Base-by-base conservation (phyloP, 92 coral and sea anemone genomes). In the Phenganax subtilis region DNA sequence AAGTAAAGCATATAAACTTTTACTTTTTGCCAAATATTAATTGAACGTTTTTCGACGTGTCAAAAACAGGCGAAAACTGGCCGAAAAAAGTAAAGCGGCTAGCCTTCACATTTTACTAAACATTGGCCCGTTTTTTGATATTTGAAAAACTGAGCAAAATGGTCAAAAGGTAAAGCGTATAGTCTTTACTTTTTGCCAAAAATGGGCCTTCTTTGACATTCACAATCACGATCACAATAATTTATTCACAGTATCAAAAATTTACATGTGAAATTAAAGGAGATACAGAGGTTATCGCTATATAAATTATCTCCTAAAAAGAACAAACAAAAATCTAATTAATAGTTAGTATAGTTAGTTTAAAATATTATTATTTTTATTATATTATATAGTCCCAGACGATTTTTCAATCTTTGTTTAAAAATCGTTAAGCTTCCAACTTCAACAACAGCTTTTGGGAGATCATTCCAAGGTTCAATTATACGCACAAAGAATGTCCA, bases 401-500 rank as follows among this genome's bases (percentile, higher is more conserved):
- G 10, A 62, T 3, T 15, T 15, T 25, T n/a, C 29, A 7, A 25
- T 62, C 29, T 62, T 25, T 25, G 10, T 62, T 62, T 62, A 37
- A 62, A 10, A 10, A 59, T 59, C 65, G 14, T 15, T 59, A 59
- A 59, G 76, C 63, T 83, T 71, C 74, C 80, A 70, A 72, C 88
- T 72, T 85, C 88, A 54, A 81, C 85, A 85, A 80, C 75, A 56
- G 52, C 59, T 72, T 85, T 81, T 44, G 85, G 64, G 44, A 85
- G 44, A 71, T 74, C 64, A 51, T 75, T 81, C 85, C 86, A 68
- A 67, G 59, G 56, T 52, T 85, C 54, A 28, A 85, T 80, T 28
- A 72, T 81, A 14, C 80, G 80, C 80, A 81, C 54, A 81, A 80
- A 81, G 63, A 81, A 62, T 3, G 29, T 62, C 10, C 17, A 59